phyloP scores from a whole-genome alignment of 1,140 invertebrate species.

The Arion vulgaris region DNA sequence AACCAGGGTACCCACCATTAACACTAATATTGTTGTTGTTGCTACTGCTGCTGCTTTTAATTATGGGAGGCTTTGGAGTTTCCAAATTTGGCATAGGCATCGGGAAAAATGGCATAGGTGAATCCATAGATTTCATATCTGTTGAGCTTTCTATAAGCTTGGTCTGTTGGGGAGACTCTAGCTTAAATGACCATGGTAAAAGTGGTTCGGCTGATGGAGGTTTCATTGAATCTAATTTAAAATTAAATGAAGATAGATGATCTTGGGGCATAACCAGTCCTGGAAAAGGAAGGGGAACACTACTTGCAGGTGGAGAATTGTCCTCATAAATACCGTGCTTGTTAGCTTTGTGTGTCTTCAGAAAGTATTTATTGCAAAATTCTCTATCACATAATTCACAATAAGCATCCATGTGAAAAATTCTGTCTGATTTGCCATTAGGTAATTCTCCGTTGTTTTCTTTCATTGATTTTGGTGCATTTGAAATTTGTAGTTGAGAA shows the following conservation, averaged over 20 bases:
- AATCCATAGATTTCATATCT: not conserved
- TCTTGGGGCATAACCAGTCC: conserved; percentile 27
- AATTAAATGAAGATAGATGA: conserved; percentile 15
- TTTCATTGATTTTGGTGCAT: not conserved
- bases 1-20: not conserved
- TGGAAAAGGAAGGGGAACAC: conserved; percentile 35
- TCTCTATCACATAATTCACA: conserved; percentile 80
- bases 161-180: conserved; percentile 36
- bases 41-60: not conserved
- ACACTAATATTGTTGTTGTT: not conserved
- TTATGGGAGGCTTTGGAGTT: conserved; percentile 28
- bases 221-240: conserved; percentile 41
- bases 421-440: conserved; percentile 45
- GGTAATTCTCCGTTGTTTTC: not conserved
- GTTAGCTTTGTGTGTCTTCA: conserved; percentile 98
- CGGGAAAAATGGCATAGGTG: conserved; percentile 4
- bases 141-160: not conserved
- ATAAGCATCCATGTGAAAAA: conserved; percentile 84
- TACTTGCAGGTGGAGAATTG: conserved; percentile 41
- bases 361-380: conserved; percentile 75
- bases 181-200: conserved; percentile 47
- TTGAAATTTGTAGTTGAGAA: not conserved
- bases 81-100: conserved; percentile 29
- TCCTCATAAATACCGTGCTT: conserved; percentile 92
- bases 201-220: conserved; percentile 41